Evolutionary conservation across 2,888 invertebrate genomes (phyloP), one percentile per base, ranked within the genome.

Genomic region (Leucophora obtusa): DNA sequence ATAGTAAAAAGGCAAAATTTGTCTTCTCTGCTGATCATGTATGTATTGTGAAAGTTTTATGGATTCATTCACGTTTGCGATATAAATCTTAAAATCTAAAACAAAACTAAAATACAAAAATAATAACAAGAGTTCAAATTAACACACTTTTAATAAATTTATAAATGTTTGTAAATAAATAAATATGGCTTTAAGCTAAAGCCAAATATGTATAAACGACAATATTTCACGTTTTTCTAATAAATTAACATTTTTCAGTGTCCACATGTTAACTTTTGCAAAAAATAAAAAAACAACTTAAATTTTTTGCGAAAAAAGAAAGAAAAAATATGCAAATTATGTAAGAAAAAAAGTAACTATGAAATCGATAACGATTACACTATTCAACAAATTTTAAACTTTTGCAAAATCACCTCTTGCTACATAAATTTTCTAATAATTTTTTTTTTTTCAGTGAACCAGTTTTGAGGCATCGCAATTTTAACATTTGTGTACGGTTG

Each of bases 181-280:
- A 54, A 15, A 35, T 11, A 28, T 18, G 15, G 9, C n/a, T 56
- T 63, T n/a, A 43, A 53, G 38, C 51, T 17, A 38, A n/a, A 53
- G n/a, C 21, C 9, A 47, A 38, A 21, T 15, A n/a, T n/a, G n/a
- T n/a, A n/a, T 15, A 38, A 21, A 62, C 47, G 9, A 15, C 63
- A 72, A 72, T 65, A 65, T 73, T 73, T 65, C 58, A 65, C 65
- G 73, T 72, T 73, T 73, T 73, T 65, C 51, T 58, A 65, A 59
- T 21, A 65, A 59, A 58, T 28, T 15, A 24, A 63, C 9, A 56
- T 56, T 51, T 51, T 18, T 50, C 2, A 21, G 28, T 62, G 43
- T 28, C 28, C 28, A 62, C 43, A 71, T 63, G 18, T 62, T 47
- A 63, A 18, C 28, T 14, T 28, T 56, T 56, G 56, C 56, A 56